Base-by-base conservation (phyloP, 2,888 invertebrate genomes). In the Drosophila mercatorum region DNA sequence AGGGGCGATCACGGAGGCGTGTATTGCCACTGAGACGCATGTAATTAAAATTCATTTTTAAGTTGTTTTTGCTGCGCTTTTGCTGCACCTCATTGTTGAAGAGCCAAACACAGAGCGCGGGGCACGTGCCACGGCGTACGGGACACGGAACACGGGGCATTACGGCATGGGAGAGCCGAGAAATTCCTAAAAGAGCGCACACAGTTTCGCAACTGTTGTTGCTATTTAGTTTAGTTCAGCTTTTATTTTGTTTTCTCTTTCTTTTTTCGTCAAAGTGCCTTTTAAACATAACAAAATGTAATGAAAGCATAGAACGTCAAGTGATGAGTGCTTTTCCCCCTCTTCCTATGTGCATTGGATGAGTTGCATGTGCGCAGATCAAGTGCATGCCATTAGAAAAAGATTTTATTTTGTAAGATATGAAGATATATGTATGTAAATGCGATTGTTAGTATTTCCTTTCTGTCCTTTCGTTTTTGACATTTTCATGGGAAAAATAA, bases 41-140 rank as follows among this genome's bases (percentile, higher is more conserved):
- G 83, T 82, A 87, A 83, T 83, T 83, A 83, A 83, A 83, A 83
- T 87, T 78, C 80, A 84, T 83, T 84, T 84, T 80, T 73, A 87
- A 83, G 82, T 84, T 79, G 75, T 72, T 72, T 51, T 36, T 51
- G 51, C 69, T 72, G 65, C 72, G 72, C 66, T 69, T 73, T 68
- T 66, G 59, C 62, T 49, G 64, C 57, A 46, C 60, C 68, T 43
- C 59, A 59, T 53, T 75, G 69, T 56, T 74, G 46, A 79, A 83
- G 68, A 72, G 79, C 49, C 17, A 51, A 46, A 31, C 38, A 38
- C 36, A 14, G 38, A 49, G 26, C 31, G 41, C 34, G 41, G 6
- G 43, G 36, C 47, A 47, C 47, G 51, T 17, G 11, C 17, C 5
- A n/a, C 31, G 10, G 8, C 11, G 5, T 0, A 28, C 7, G 28